Conservation (phyloP, 2,113 vertebrate species). For the Neotoma lepida region DNA sequence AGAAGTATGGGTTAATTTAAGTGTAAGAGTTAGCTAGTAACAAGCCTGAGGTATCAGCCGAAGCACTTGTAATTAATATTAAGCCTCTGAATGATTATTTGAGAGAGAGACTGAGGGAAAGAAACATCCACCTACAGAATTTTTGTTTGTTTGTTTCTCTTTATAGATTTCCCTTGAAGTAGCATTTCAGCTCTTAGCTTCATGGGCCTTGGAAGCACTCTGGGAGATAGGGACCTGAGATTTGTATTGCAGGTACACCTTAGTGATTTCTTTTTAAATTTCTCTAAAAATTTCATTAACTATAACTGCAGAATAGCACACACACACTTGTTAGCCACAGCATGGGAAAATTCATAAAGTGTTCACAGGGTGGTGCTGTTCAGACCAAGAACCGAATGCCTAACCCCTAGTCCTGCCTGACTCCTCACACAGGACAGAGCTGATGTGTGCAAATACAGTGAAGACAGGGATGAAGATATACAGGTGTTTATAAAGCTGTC, state of each 20-base stretch:
- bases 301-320: neutral
- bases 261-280: neutral
- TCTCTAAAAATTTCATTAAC: neutral
- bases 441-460: neutral
- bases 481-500: neutral
- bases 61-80: too few relatives aligned
- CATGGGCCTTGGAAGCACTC: neutral
- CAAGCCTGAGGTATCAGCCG: too few relatives aligned
- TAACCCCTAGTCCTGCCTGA: rapidly evolving
- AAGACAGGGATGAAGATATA: neutral
- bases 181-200: neutral
- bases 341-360: neutral
- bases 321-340: neutral
- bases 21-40: too few relatives aligned
- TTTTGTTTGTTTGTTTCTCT: neutral
- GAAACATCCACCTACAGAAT: too few relatives aligned
- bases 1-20: too few relatives aligned
- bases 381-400: neutral
- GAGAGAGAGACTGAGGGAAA: too few relatives aligned
- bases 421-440: neutral
- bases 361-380: neutral
- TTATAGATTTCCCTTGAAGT: neutral
- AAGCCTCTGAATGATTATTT: too few relatives aligned
- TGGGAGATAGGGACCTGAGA: neutral
- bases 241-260: neutral